These are phyloP conservation scores for Amphipoea oculea DNA, from an alignment of 2,888 invertebrate species.

Conservation along the genomic window DNA sequence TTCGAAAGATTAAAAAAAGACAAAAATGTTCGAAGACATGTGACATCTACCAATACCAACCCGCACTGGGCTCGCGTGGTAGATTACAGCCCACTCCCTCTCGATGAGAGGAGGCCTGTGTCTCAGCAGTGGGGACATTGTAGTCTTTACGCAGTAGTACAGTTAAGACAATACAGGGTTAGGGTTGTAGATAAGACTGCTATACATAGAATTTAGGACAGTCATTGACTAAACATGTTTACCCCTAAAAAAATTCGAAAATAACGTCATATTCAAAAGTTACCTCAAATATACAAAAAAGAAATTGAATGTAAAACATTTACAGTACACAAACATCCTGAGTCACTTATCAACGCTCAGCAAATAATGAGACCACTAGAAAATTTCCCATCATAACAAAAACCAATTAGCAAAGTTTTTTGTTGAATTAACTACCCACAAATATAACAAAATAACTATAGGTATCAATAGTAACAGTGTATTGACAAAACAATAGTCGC, in stretches of 20 bases:
- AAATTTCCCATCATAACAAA: neutral
- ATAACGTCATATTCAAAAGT: neutral
- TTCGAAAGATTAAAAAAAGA: neutral
- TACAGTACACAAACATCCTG: neutral
- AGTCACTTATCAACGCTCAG: neutral
- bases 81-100: neutral
- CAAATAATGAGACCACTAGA: neutral
- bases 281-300: neutral
- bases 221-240: neutral
- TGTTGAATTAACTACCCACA: neutral
- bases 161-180: no score
- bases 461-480: neutral
- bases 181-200: neutral
- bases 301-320: neutral
- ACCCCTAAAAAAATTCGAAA: no score
- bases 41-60: neutral
- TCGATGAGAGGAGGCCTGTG: neutral
- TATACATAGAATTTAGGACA: neutral
- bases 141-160: no score
- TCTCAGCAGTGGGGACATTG: neutral
- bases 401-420: neutral
- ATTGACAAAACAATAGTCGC: constrained; percentile 19
- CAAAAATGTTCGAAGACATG: neutral
- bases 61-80: neutral
- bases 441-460: neutral